Conservation (phyloP, 2,888 invertebrate species). For the Gibbula magus region DNA sequence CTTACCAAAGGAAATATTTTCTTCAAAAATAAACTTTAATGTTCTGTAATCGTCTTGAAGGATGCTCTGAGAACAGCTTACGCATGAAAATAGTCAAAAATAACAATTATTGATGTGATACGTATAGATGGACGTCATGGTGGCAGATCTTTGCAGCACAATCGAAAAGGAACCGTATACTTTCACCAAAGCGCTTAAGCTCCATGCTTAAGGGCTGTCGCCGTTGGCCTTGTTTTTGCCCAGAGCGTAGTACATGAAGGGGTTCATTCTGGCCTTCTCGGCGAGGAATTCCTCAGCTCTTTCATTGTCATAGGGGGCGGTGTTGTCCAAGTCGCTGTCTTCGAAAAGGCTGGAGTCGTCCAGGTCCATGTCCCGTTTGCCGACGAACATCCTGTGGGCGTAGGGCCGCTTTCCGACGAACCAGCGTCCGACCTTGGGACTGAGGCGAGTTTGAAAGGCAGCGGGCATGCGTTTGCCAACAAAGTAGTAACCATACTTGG, state of each 20-base stretch:
- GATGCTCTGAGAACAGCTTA: neutral
- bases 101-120: neutral
- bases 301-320: neutral
- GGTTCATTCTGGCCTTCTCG: neutral
- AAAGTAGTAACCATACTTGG: slow-evolving; percentile 11
- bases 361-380: slow-evolving; percentile 15
- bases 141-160: neutral
- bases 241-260: slow-evolving; percentile 5
- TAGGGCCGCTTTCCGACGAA: slow-evolving; percentile 15
- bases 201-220: neutral
- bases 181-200: neutral
- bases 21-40: too few species aligned
- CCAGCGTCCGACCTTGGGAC: slow-evolving; percentile 15
- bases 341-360: neutral
- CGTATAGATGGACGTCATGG: slow-evolving; percentile 2
- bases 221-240: slow-evolving; percentile 2
- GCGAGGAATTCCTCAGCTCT: neutral
- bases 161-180: neutral
- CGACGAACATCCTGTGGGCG: slow-evolving; percentile 19
- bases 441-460: slow-evolving; percentile 9
- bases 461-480: slow-evolving; percentile 15
- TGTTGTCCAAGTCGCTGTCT: slow-evolving; percentile 14
- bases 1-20: too few species aligned
- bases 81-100: neutral
- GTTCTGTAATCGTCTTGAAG: neutral